Percentiles rank a stretch among this genome's conserved stretches.
These are phyloP conservation scores for Tetragonula carbonaria DNA, from an alignment of 2,888 invertebrate species.

Conservation along the genomic window DNA sequence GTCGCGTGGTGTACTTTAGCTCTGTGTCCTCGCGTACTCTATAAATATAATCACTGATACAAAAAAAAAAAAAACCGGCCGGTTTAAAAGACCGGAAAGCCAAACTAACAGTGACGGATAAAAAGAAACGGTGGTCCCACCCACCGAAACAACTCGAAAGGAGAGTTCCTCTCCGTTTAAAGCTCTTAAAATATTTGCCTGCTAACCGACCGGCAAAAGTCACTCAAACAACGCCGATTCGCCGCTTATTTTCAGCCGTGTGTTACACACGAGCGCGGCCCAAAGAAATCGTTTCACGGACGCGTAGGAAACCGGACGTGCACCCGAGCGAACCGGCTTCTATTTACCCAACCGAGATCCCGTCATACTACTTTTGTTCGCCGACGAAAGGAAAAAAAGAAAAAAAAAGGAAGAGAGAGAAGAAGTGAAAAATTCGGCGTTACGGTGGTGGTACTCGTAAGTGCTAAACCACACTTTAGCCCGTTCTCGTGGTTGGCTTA, in stretches of 20 bases:
- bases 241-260: conserved; percentile 10
- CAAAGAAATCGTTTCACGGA: background rate
- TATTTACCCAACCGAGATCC: conserved; percentile 30
- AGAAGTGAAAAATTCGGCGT: conserved; percentile 21
- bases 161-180: background rate
- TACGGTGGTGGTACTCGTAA: background rate
- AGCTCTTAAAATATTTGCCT: conserved; percentile 12
- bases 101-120: too few species aligned
- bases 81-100: too few species aligned
- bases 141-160: background rate
- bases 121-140: background rate
- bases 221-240: conserved; percentile 23
- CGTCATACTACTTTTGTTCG: conserved; percentile 24
- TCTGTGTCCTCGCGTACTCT: too few species aligned
- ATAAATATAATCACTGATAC: too few species aligned
- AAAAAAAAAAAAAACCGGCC: too few species aligned
- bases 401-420: background rate
- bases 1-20: too few species aligned
- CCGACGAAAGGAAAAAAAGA: background rate
- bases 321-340: background rate
- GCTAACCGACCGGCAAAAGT: background rate
- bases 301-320: background rate
- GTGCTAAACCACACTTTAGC: background rate
- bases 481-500: background rate
- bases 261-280: too few species aligned